These are phyloP conservation scores for Pogonophryne albipinna DNA, from an alignment of 2,797 vertebrate species.

Conservation along the genomic window DNA sequence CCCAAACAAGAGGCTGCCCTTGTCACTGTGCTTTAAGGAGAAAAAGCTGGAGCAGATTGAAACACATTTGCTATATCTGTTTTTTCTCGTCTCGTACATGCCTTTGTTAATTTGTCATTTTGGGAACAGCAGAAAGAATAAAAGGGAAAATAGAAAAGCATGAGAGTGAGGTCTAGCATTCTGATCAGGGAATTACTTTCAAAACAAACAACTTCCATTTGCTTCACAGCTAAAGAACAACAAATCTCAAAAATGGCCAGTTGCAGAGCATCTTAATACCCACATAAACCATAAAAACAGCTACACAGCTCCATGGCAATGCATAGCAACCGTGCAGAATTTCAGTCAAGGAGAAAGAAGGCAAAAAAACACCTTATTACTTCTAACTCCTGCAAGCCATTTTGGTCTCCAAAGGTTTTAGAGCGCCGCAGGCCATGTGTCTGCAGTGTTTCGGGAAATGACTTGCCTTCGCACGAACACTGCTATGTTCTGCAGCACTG, in stretches of 20 bases:
- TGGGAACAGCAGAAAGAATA: constrained; percentile 48
- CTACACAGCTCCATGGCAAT: constrained; percentile 92
- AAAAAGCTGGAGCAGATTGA: constrained; percentile 27
- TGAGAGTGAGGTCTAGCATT: constrained; percentile 68
- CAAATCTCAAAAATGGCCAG: constrained; percentile 95
- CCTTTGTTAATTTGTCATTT: constrained; percentile 63
- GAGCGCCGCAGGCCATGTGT: constrained; percentile 97
- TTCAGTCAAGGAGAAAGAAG: constrained; percentile 99
- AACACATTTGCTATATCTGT: constrained; percentile 38
- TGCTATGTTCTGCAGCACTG: constrained; percentile 98
- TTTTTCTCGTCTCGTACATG: constrained; percentile 42
- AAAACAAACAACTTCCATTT: constrained; percentile 98
- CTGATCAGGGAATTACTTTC: constrained; percentile 91
- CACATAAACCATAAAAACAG: constrained; percentile 93
- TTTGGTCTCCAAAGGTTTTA: constrained; percentile 99
- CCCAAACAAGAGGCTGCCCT: constrained; percentile 38
- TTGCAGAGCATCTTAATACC: constrained; percentile 94
- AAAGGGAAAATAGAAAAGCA: constrained; percentile 47
- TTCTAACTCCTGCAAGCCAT: constrained; percentile 99
- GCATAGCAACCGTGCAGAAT: constrained; percentile 96
- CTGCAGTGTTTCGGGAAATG: constrained; percentile 99
- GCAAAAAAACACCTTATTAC: constrained; percentile 99
- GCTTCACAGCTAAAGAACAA: constrained; percentile 93
- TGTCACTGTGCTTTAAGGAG: constrained; percentile 37
- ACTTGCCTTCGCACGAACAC: constrained; percentile 99